Percentiles rank a stretch among this genome's conserved stretches.
Conservation (phyloP, 1,140 invertebrate genomes). For the Halictus rubicundus region DNA sequence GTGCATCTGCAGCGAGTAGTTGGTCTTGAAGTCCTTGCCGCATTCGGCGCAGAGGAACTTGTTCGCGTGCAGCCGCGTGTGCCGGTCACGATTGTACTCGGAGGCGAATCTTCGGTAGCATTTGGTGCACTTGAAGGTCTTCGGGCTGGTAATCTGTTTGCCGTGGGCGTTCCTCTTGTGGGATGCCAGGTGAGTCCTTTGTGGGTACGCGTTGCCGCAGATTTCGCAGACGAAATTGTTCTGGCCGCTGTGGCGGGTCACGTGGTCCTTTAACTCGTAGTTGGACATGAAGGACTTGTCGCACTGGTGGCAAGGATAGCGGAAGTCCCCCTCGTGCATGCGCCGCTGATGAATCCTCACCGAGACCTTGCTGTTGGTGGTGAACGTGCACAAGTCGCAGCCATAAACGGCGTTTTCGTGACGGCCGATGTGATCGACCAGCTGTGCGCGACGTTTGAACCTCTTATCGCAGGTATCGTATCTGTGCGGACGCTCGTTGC, state of each 20-base stretch:
- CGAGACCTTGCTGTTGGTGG: slow-evolving; percentile 2
- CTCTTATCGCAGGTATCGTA: slow-evolving; percentile 13
- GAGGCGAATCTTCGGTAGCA: slow-evolving; percentile 81
- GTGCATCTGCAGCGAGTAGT: neutral
- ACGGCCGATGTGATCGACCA: neutral
- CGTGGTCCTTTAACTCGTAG: slow-evolving; percentile 85
- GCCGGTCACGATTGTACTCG: slow-evolving; percentile 66
- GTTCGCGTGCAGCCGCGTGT: slow-evolving; percentile 45
- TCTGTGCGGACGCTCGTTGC: slow-evolving; percentile 9
- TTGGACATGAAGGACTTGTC: slow-evolving; percentile 83
- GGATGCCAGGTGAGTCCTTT: neutral
- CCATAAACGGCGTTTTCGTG: neutral
- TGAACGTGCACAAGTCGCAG: slow-evolving; percentile 26
- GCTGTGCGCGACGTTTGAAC: slow-evolving; percentile 26
- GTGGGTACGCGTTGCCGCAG: slow-evolving; percentile 5
- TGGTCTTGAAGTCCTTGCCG: slow-evolving; percentile 82
- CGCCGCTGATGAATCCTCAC: slow-evolving; percentile 8
- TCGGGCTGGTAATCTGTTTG: slow-evolving; percentile 22
- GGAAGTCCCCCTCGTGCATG: slow-evolving; percentile 5
- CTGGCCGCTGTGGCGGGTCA: slow-evolving; percentile 83
- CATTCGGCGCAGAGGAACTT: slow-evolving; percentile 79
- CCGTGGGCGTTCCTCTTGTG: neutral
- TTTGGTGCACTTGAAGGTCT: slow-evolving; percentile 88
- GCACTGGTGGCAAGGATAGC: slow-evolving; percentile 51
- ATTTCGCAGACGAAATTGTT: slow-evolving; percentile 22